Conservation (phyloP, 2,888 invertebrate species). For the Melolontha melolontha region DNA sequence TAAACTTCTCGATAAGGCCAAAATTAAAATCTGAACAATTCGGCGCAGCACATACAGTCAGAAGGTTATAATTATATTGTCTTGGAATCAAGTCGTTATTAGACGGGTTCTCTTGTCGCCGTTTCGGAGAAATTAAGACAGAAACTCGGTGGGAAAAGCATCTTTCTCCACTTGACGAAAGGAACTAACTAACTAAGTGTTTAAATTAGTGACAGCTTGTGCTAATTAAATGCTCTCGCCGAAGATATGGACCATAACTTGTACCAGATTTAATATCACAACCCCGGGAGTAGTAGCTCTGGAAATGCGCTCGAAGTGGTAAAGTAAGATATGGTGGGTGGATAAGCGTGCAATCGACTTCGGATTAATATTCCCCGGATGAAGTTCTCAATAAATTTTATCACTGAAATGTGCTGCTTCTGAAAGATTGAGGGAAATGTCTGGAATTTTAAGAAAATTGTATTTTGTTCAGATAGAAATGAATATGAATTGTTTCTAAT, state of each 20-base stretch:
- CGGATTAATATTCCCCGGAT: too few relatives aligned
- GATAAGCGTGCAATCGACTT: too few relatives aligned
- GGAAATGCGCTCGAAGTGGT: background rate
- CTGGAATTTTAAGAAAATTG: too few relatives aligned
- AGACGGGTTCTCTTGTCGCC: background rate
- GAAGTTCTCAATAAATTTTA: too few relatives aligned
- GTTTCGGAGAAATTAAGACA: constrained; percentile 7
- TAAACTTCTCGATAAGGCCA: constrained; percentile 22
- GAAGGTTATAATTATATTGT: constrained; percentile 16
- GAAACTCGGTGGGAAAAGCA: background rate
- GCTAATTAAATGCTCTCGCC: constrained; percentile 50
- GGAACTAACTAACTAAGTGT: constrained; percentile 23
- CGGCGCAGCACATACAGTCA: constrained; percentile 20
- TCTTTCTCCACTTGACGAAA: constrained; percentile 18
- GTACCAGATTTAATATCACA: constrained; percentile 49
- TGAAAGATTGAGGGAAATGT: too few relatives aligned
- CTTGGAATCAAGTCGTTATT: constrained; percentile 1
- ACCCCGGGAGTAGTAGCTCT: background rate
- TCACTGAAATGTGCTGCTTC: too few relatives aligned
- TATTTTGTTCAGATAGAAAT: too few relatives aligned
- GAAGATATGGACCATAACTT: constrained; percentile 52
- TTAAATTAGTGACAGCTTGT: constrained; percentile 51
- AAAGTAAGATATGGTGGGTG: too few relatives aligned
- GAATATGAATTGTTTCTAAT: too few relatives aligned
- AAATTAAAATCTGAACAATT: constrained; percentile 33